Evolutionary conservation across 2,888 invertebrate species (phyloP).

Genomic region (Trichopria drosophilae): DNA sequence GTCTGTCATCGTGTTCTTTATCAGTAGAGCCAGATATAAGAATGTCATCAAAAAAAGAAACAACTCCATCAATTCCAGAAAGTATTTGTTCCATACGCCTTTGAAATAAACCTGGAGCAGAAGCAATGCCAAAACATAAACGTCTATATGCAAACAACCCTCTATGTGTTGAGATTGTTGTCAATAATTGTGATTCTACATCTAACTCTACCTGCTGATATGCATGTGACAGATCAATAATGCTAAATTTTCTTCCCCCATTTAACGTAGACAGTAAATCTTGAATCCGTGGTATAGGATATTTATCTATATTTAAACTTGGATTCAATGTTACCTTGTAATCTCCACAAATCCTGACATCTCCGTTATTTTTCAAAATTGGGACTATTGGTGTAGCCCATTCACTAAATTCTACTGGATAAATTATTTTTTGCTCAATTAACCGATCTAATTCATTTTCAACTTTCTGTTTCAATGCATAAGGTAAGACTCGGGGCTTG

Average conservation of each 20-base stretch:
- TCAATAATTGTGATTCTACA: slow-evolving; percentile 39
- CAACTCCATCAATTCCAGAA: slow-evolving; percentile 13
- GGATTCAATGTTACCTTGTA: no score
- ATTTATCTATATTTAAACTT: slow-evolving; percentile 35
- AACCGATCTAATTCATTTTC: slow-evolving; percentile 37
- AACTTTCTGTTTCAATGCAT: slow-evolving; percentile 36
- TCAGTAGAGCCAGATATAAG: slow-evolving; percentile 18
- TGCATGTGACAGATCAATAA: slow-evolving; percentile 44
- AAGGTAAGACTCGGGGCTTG: slow-evolving; percentile 39
- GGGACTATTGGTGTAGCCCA: no score
- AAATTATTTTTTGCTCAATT: slow-evolving; percentile 28
- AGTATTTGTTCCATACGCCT: slow-evolving; percentile 22
- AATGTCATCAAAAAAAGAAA: slow-evolving; percentile 28
- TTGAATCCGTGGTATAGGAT: slow-evolving; percentile 34
- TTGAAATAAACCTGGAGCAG: slow-evolving; percentile 24
- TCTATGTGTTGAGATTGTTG: slow-evolving; percentile 28
- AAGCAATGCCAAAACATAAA: slow-evolving; percentile 23
- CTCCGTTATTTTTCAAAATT: slow-evolving; percentile 46
- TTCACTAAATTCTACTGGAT: slow-evolving; percentile 35
- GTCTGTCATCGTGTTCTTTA: slow-evolving; percentile 4
- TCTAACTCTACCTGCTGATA: slow-evolving; percentile 47
- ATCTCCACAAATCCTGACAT: slow-evolving; percentile 49
- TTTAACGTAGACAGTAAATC: slow-evolving; percentile 30
- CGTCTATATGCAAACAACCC: slow-evolving; percentile 20
- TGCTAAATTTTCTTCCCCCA: slow-evolving; percentile 39